Base-by-base conservation (phyloP, 30 jellyfish, hydroid and myxozoan species). In the Turritopsis dohrnii region DNA sequence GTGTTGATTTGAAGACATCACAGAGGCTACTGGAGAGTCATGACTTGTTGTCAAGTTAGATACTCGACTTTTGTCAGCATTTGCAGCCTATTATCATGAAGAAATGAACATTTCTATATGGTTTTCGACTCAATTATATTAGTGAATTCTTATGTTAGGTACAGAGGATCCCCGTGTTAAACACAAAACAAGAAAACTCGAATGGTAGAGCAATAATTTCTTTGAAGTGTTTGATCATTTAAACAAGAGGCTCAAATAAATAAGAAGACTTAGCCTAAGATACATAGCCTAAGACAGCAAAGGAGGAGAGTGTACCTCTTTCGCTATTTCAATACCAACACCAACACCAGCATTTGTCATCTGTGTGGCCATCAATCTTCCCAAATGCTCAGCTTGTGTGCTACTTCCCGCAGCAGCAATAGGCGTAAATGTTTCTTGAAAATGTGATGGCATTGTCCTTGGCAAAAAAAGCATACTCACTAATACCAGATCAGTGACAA, bases 321-420 rank as follows among this genome's bases (percentile, higher is more conserved):
- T 81, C 66, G 94, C 90, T 71, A 82, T 83, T 41, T 88, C 96
- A 52, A 93, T 71, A 19, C 98, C 98, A 66, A 89, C 86, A 25
- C 98, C 98, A 13, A 93, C 85, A 21, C 96, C 96, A 29, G 92
- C 91, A 74, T 93, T 93, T 18, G 98, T 93, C 98, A 93, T 88
- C 79, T 93, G 98, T 0, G 98, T 88, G 16, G 98, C 96, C 77
- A 93, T 77, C 26, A 93, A 71, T 28, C 98, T 83, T 17, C 95
- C 96, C 20, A 93, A 73, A 81, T 93, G 98, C 18, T 86, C 91
- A 20, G 84, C 96, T 79, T 93, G 98, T 1, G 98, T 93, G 25
- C 84, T 80, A 21, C 98, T 94, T 18, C 98, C 98, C 0, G 98
- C 98, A 9, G 98, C 98, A 1, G 98, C 98, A 27, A 93, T 93